These are phyloP conservation scores for Rhineura floridana DNA, from an alignment of 2,113 vertebrate genomes.

Conservation along the genomic window DNA sequence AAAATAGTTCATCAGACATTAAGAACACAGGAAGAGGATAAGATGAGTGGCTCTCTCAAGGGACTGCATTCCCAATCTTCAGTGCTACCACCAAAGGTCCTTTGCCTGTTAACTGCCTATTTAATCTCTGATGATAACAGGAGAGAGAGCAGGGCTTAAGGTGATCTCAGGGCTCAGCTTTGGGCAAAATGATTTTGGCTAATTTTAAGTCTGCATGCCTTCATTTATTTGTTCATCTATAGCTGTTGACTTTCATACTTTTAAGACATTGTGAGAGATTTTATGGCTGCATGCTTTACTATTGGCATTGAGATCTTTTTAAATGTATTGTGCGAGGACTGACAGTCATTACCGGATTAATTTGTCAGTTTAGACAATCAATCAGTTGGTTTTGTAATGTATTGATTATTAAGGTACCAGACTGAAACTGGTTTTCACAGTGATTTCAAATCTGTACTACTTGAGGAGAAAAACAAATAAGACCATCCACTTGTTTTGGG, in stretches of 20 bases:
- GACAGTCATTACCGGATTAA: background rate
- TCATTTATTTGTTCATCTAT: too few species aligned
- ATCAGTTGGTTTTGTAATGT: background rate
- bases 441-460: background rate
- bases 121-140: too few species aligned
- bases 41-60: background rate
- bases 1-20: background rate
- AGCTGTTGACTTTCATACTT: background rate
- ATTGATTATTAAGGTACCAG: background rate
- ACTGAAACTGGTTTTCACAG: background rate
- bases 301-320: background rate
- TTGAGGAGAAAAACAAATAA: background rate
- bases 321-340: background rate
- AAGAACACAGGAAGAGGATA: background rate
- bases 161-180: background rate
- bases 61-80: background rate
- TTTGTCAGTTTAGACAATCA: background rate
- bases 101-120: too few species aligned
- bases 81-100: too few species aligned
- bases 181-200: background rate
- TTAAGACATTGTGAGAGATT: background rate
- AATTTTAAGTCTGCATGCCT: too few species aligned
- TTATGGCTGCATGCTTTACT: background rate
- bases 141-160: background rate
- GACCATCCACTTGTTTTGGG: background rate